Percentiles rank a stretch among this genome's conserved stretches.
Evolutionary conservation across 2,888 invertebrate genomes (phyloP).

Genomic region (Noctua janthina): DNA sequence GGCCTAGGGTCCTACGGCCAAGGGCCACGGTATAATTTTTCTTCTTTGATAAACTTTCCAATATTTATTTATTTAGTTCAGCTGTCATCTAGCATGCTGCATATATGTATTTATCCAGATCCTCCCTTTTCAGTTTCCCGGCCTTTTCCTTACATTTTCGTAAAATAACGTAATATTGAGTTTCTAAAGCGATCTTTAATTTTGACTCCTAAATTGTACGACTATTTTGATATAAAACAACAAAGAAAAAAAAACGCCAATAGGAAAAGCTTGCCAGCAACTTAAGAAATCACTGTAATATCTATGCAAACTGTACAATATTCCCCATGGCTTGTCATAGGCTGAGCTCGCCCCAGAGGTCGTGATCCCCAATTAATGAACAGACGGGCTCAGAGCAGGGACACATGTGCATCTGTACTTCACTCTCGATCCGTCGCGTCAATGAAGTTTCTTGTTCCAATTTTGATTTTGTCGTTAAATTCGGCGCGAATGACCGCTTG

Average conservation of each 20-base stretch:
- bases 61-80: not conserved
- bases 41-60: not conserved
- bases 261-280: not conserved
- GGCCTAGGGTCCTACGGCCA: not conserved
- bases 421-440: constrained; percentile 41
- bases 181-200: not conserved
- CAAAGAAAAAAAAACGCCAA: not conserved
- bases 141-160: not conserved
- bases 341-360: constrained; percentile 53
- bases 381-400: constrained; percentile 50
- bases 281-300: not conserved
- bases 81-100: not conserved
- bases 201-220: not conserved
- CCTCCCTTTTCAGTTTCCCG: not conserved
- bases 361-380: constrained; percentile 64
- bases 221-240: not conserved
- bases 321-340: constrained; percentile 46
- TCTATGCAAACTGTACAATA: constrained; percentile 13
- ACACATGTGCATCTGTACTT: constrained; percentile 56
- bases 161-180: not conserved
- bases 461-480: constrained; percentile 49
- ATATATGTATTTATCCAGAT: not conserved
- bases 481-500: constrained; percentile 37
- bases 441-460: constrained; percentile 53
- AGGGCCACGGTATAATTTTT: not conserved